A percentile compares a stretch with the other conserved stretches of the same genome.
phyloP scores from a whole-genome alignment of 2,888 invertebrate genomes.

The Cheilosia soror region DNA sequence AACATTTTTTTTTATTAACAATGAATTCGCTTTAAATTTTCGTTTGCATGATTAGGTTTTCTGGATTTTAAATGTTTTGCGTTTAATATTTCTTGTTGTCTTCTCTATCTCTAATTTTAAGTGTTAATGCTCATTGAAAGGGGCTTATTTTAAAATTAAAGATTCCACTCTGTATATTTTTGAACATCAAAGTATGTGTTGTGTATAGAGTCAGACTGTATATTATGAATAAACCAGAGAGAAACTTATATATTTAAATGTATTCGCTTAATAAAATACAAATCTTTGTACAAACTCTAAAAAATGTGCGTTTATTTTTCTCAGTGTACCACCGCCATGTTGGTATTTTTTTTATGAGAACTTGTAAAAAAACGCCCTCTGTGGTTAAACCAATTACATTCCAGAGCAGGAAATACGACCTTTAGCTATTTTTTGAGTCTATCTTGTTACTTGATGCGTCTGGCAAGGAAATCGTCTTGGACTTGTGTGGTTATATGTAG shows the following conservation, averaged over 20 bases:
- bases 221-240: constrained; percentile 50
- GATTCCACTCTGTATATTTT: constrained; percentile 44
- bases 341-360: too few species aligned
- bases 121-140: constrained; percentile 22
- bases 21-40: constrained; percentile 26
- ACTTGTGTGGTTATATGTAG: too few species aligned
- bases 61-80: constrained; percentile 19
- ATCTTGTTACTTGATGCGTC: too few species aligned
- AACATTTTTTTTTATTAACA: not conserved
- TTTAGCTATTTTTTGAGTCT: too few species aligned
- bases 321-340: too few species aligned
- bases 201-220: constrained; percentile 67
- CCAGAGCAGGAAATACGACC: too few species aligned
- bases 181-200: constrained; percentile 51
- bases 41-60: constrained; percentile 13
- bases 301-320: not conserved
- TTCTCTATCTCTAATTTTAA: constrained; percentile 14
- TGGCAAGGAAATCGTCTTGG: too few species aligned
- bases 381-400: too few species aligned
- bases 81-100: constrained; percentile 5
- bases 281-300: constrained; percentile 66
- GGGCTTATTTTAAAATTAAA: constrained; percentile 31
- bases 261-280: constrained; percentile 62
- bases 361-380: too few species aligned
- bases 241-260: constrained; percentile 62